These are phyloP conservation scores for Apomyelois bistriatella DNA, from an alignment of 2,888 invertebrate genomes.

Conservation along the genomic window DNA sequence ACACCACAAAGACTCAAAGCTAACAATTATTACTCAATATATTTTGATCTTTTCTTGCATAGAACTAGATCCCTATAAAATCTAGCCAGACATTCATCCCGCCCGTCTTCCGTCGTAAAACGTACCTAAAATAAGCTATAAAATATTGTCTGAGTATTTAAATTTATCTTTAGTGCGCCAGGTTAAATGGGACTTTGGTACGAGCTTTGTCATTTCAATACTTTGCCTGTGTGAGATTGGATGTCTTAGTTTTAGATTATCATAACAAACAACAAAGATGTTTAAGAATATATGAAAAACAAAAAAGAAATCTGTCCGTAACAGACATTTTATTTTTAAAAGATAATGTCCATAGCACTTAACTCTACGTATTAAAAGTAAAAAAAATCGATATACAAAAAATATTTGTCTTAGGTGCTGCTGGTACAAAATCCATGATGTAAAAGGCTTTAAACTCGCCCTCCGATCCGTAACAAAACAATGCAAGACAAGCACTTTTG, in stretches of 20 bases:
- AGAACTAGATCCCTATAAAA: constrained; percentile 54
- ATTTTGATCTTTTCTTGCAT: constrained; percentile 33
- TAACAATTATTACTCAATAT: constrained; percentile 26
- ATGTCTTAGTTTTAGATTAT: background rate
- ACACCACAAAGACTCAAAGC: constrained; percentile 20
- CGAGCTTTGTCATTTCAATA: constrained; percentile 7
- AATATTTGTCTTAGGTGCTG: no score
- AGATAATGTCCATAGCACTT: no score
- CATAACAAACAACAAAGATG: background rate
- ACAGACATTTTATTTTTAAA: no score
- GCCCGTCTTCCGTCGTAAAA: constrained; percentile 71
- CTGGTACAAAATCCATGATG: no score
- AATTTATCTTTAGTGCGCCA: constrained; percentile 61
- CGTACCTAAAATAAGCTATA: constrained; percentile 75
- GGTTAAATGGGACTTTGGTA: constrained; percentile 39
- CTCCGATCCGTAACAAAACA: no score
- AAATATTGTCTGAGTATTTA: constrained; percentile 77
- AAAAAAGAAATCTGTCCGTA: background rate
- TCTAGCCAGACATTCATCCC: constrained; percentile 67
- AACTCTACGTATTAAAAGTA: no score
- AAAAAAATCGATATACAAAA: no score
- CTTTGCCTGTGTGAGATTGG: constrained; percentile 4
- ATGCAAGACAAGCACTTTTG: no score
- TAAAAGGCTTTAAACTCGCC: no score
- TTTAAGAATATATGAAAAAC: no score